phyloP scores from a whole-genome alignment of 2,797 vertebrate species.

The Hapalemur alaotrensis region DNA sequence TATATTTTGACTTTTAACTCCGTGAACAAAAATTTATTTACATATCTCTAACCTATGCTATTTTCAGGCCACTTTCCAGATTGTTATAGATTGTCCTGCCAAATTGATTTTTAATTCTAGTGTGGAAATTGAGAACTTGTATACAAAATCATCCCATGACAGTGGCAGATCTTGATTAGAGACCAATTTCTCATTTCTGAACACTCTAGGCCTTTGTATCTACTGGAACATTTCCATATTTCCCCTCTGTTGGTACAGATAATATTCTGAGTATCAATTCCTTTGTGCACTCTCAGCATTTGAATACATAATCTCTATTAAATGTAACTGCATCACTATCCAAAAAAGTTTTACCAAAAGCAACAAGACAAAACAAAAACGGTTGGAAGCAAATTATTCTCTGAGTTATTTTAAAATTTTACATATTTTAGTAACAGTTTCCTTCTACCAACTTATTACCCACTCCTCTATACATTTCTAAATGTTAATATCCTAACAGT shows the following conservation, averaged over 20 bases:
- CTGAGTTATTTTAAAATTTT: neutral
- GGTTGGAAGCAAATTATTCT: neutral
- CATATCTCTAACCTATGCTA: neutral
- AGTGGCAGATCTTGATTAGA: neutral
- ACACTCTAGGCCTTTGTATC: neutral
- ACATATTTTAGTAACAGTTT: neutral
- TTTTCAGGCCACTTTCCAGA: neutral
- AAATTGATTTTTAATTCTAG: neutral
- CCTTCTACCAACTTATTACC: neutral
- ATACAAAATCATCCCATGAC: neutral
- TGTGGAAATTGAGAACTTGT: neutral
- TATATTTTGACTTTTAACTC: neutral
- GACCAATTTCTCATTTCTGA: neutral
- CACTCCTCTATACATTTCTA: neutral
- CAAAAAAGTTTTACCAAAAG: neutral
- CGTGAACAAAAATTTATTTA: neutral
- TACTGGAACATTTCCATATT: neutral
- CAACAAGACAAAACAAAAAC: neutral
- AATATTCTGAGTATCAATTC: neutral
- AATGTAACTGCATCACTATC: neutral
- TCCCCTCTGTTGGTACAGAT: neutral
- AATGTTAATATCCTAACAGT: neutral
- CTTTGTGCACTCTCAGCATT: neutral
- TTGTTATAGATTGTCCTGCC: neutral
- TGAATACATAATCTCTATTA: neutral